Evolutionary conservation across 2,113 vertebrate genomes (phyloP).

Genomic region (Hemicordylus capensis): DNA sequence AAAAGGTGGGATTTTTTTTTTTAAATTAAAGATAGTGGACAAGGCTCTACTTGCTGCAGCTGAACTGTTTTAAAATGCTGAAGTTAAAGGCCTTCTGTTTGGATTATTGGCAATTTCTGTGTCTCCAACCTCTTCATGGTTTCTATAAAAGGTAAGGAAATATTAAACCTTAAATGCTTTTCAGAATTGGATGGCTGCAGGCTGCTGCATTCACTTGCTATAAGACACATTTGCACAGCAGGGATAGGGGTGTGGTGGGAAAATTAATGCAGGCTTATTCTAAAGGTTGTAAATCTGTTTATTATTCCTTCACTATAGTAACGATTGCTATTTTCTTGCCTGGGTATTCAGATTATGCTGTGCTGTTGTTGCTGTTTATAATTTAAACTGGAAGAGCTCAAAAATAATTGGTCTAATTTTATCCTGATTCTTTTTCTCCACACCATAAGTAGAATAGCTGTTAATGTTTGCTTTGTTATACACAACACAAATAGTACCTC

Average conservation of each 20-base stretch:
- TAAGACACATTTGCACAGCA: slow-evolving; percentile 5
- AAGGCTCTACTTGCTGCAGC: not conserved
- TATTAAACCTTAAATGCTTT: slow-evolving; percentile 37
- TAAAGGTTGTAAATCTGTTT: slow-evolving; percentile 53
- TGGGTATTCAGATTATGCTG: slow-evolving; percentile 19
- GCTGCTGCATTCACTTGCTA: slow-evolving; percentile 28
- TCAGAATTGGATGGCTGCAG: slow-evolving; percentile 20
- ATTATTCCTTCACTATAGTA: not conserved
- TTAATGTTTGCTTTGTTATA: not conserved
- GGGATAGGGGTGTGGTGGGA: slow-evolving; percentile 55
- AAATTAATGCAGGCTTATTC: slow-evolving; percentile 48
- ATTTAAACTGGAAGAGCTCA: slow-evolving; percentile 29
- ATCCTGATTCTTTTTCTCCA: not conserved
- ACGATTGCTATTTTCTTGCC: slow-evolving; percentile 10
- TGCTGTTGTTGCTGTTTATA: slow-evolving; percentile 19
- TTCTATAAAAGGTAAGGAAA: slow-evolving; percentile 92
- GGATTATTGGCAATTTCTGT: slow-evolving; percentile 98
- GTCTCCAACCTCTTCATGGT: slow-evolving; percentile 90
- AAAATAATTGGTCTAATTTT: not conserved
- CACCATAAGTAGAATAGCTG: not conserved
- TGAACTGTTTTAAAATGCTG: slow-evolving; percentile 81
- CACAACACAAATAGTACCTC: not conserved
- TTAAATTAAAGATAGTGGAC: not conserved
- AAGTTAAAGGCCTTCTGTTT: slow-evolving; percentile 96
- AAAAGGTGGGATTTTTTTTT: slow-evolving; percentile 9